Base-by-base conservation (phyloP, 1,140 invertebrate genomes). In the Drosophila mojavensis region DNA sequence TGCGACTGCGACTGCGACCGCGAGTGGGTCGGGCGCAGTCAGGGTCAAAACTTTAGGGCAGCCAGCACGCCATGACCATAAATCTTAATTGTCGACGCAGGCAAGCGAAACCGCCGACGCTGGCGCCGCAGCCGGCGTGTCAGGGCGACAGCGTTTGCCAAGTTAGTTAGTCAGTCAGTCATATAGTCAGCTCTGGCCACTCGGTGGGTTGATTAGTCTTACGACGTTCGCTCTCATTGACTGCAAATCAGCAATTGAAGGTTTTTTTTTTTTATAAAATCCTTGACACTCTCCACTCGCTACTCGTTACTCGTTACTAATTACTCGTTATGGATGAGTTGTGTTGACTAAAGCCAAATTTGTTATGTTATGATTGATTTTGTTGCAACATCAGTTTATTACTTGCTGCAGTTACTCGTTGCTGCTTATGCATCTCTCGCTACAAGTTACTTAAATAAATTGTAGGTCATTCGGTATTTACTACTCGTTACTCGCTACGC, bases 71-170 rank as follows among this genome's bases (percentile, higher is more conserved):
- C 76, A 83, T 88, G 78, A 79, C 78, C 85, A 89, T 89, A 89
- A 89, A 89, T 89, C 84, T 89, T 89, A 81, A 89, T 89, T 89
- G 84, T 70, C 78, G 65, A 45, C 74, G 81, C 84, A 90, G 78
- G 84, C 84, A 89, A 89, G 75, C 84, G 84, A 74, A 84, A 84
- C 84, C 64, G 51, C 11, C 67, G 60, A 41, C 48, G 39, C 33
- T 58, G 70, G 45, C 48, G 70, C 36, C 70, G 63, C 55, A 58
- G 68, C 15, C 45, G 36, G 61, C 56, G 50, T 26, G 65, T 66
- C 59, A 71, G 60, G 78, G 51, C 55, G 62, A 45, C 56, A 54
- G 64, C 56, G 17, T 41, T 53, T 43, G 47, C 50, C 67, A 54
- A 48, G 36, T 69, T 45, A 61, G 65, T 51, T 45, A 58, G 62